Conservation (phyloP, 1,140 invertebrate genomes). For the Belonocnema kinseyi region DNA sequence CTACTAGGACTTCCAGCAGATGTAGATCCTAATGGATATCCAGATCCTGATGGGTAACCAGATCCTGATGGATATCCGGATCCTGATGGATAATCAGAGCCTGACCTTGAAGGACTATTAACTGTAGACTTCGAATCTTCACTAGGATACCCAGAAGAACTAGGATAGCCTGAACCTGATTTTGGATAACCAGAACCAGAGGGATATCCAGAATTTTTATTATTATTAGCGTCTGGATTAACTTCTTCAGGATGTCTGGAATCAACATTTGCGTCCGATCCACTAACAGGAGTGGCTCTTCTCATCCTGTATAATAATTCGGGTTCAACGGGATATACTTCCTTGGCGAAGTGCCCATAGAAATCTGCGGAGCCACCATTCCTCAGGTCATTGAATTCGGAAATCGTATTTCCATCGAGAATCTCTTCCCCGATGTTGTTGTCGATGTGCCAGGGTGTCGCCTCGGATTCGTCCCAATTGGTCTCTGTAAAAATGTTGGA, state of each 20-base stretch:
- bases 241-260: not conserved
- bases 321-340: not conserved
- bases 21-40: slow-evolving; percentile 40
- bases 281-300: not conserved
- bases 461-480: slow-evolving; percentile 50
- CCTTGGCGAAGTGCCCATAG: slow-evolving; percentile 31
- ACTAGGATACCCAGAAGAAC: slow-evolving; percentile 37
- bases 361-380: slow-evolving; percentile 12
- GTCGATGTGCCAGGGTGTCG: slow-evolving; percentile 36
- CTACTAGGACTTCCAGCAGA: too few species aligned
- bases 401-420: not conserved
- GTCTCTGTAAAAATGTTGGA: slow-evolving; percentile 68
- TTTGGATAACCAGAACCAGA: slow-evolving; percentile 30
- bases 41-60: slow-evolving; percentile 1
- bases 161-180: slow-evolving; percentile 20
- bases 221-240: not conserved
- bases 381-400: not conserved
- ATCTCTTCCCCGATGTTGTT: slow-evolving; percentile 35
- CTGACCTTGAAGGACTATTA: not conserved
- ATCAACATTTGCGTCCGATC: not conserved
- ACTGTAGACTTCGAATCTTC: slow-evolving; percentile 24
- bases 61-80: slow-evolving; percentile 45
- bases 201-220: slow-evolving; percentile 14
- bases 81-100: slow-evolving; percentile 44
- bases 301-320: not conserved